Conservation (phyloP, 2,888 invertebrate species). For the Tetramorium bicarinatum region DNA sequence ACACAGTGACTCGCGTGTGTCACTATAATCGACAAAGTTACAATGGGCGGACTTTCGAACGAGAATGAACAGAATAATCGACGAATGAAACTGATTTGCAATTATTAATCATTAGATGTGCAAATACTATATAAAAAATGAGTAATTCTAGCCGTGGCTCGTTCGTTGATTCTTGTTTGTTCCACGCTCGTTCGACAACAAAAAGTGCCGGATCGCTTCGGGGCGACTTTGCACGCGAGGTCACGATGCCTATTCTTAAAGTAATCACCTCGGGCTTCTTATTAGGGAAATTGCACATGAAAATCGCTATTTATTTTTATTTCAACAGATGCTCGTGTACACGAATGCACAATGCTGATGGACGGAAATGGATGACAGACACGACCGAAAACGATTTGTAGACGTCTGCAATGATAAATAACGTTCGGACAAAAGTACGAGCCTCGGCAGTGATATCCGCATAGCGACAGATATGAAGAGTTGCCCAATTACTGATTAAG, state of each 20-base stretch:
- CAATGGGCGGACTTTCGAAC: background rate
- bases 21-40: background rate
- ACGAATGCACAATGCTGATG: background rate
- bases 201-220: background rate
- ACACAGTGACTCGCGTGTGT: background rate
- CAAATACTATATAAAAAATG: background rate
- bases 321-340: background rate
- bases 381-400: background rate
- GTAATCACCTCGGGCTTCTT: constrained; percentile 55
- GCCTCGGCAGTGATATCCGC: background rate
- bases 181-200: background rate
- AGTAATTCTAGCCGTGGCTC: background rate
- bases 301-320: constrained; percentile 24
- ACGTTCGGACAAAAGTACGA: background rate
- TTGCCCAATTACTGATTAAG: background rate
- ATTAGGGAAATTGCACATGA: constrained; percentile 64
- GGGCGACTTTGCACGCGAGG: constrained; percentile 54
- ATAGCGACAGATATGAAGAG: background rate
- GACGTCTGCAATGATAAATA: background rate
- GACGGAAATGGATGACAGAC: background rate
- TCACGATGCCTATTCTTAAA: constrained; percentile 37
- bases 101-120: background rate
- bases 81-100: too few relatives aligned
- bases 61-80: background rate
- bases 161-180: background rate